A percentile compares a stretch with the other conserved stretches of the same genome.
Conservation (phyloP, 2,888 invertebrate genomes). For the Patella caerulea region DNA sequence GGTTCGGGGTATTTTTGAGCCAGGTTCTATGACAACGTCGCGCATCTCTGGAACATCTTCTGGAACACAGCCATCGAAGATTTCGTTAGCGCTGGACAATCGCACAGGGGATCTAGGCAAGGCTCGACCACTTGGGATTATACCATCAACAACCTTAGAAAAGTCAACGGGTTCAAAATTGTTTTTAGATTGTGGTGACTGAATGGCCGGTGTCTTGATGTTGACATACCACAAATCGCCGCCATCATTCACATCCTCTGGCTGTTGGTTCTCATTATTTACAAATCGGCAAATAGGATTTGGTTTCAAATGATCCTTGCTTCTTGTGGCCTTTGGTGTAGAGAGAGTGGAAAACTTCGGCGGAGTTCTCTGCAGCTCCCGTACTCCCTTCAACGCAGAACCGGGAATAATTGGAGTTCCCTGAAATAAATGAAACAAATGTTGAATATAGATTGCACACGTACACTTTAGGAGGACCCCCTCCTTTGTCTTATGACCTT, state of each 20-base stretch:
- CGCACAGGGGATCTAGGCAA: not conserved
- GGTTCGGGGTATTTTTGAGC: not conserved
- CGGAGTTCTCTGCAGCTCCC: not conserved
- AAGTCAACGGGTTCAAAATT: conserved; percentile 3
- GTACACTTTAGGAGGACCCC: too few relatives aligned
- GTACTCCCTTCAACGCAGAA: not conserved
- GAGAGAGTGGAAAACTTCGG: not conserved
- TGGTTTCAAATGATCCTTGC: too few relatives aligned
- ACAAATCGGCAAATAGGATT: too few relatives aligned
- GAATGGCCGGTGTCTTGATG: not conserved
- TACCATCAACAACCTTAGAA: not conserved
- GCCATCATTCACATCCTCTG: not conserved
- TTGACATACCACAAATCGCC: conserved; percentile 1
- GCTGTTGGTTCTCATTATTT: not conserved
- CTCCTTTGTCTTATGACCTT: too few relatives aligned
- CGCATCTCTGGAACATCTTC: not conserved
- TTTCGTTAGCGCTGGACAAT: not conserved
- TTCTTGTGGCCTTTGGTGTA: not conserved
- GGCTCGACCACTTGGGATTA: not conserved
- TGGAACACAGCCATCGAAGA: not conserved
- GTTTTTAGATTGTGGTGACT: not conserved
- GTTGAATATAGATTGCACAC: not conserved
- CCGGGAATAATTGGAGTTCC: conserved; percentile 1
- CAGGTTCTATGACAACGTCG: not conserved
- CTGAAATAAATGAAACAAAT: not conserved